Evolutionary conservation across 2,113 vertebrate genomes (phyloP).

Genomic region (Hystrix cristata): DNA sequence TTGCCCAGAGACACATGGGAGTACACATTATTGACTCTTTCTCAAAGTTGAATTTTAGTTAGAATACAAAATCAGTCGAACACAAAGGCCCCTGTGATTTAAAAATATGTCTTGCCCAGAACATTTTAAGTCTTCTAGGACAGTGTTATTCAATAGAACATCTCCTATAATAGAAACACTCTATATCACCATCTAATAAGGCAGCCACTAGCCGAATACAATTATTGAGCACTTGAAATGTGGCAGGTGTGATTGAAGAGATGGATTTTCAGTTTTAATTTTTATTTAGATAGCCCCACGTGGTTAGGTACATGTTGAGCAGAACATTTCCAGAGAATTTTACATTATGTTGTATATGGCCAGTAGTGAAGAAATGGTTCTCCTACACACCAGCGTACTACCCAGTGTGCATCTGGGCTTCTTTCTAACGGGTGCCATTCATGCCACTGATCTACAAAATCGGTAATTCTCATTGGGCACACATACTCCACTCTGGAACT

Average conservation of each 20-base stretch:
- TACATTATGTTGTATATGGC: not conserved
- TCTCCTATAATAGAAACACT: not conserved
- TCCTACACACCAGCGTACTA: not conserved
- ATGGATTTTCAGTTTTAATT: conserved; percentile 13
- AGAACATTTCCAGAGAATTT: conserved; percentile 1
- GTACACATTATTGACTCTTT: not conserved
- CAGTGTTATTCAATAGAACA: not conserved
- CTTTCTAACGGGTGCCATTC: not conserved
- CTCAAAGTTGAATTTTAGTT: conserved; percentile 43
- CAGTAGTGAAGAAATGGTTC: not conserved
- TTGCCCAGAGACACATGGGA: conserved; percentile 48
- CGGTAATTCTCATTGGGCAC: not conserved
- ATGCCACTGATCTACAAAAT: not conserved
- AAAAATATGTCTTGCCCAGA: not conserved
- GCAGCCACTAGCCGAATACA: not conserved
- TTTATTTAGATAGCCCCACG: not conserved
- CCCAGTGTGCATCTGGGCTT: not conserved
- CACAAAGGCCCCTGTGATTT: not conserved
- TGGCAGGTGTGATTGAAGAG: not conserved
- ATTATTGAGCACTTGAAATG: not conserved
- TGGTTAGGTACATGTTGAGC: not conserved
- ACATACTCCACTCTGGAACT: not conserved
- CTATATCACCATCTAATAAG: not conserved
- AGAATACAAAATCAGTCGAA: conserved; percentile 19
- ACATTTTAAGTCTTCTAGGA: not conserved